phyloP scores from a whole-genome alignment of 1,140 invertebrate genomes.

The Trypoxylus dichotomus region DNA sequence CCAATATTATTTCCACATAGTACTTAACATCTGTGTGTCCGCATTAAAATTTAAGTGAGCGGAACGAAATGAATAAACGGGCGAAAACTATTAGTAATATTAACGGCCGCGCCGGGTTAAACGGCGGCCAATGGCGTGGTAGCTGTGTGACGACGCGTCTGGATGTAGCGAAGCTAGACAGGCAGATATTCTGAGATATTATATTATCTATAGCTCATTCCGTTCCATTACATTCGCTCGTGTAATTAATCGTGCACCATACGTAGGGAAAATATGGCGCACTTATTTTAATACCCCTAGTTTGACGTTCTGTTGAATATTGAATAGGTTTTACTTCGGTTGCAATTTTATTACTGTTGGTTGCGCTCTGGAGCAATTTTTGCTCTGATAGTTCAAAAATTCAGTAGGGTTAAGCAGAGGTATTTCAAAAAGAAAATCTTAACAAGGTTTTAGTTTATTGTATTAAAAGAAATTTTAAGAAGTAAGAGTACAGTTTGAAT shows the following conservation, averaged over 20 bases:
- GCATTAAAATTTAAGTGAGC: slow-evolving; percentile 23
- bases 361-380: no score
- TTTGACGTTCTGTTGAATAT: background rate
- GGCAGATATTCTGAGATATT: background rate
- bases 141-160: background rate
- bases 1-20: slow-evolving; percentile 21
- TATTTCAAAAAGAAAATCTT: no score
- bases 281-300: background rate
- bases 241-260: background rate
- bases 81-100: slow-evolving; percentile 22
- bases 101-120: background rate
- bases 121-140: background rate
- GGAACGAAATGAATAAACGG: slow-evolving; percentile 5
- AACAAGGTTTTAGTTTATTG: no score
- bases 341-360: background rate
- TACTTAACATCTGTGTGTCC: slow-evolving; percentile 23
- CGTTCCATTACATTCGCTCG: background rate
- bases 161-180: background rate
- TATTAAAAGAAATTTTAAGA: no score
- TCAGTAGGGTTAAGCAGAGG: no score
- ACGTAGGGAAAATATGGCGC: background rate
- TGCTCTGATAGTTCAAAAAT: no score
- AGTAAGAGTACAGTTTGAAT: no score
- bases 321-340: background rate
- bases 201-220: slow-evolving; percentile 6